Evolutionary conservation across 2,888 invertebrate species (phyloP), one percentile per base, ranked within the genome.

Genomic region (Lochmaea capreae): DNA sequence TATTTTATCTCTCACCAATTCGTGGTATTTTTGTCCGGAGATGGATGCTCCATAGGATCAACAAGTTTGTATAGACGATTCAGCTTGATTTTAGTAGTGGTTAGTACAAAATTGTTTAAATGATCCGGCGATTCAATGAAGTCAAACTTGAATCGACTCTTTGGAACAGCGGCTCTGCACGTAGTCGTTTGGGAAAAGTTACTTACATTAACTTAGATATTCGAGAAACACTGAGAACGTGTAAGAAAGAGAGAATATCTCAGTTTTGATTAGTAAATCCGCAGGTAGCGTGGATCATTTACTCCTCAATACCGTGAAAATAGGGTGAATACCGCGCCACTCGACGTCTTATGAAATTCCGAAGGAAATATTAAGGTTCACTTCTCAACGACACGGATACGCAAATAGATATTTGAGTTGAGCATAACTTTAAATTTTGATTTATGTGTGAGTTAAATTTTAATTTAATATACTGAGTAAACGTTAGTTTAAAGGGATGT

Each of bases 221-320:
- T 54, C 66, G 16, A 52, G 49, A 39, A 9, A 39, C 33, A 39
- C 33, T 3, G 39, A 49, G 14, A n/a, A 6, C 14, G 49, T n/a
- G 49, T 8, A n/a, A 39, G 33, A 39, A 39, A 39, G 33, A 54
- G 52, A 66, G 16, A 66, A 54, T 66, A 54, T 57, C 57, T 54
- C 11, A 54, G 54, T 16, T 54, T 33, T 66, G 66, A 66, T 39
- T 16, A 54, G 54, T 54, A 66, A 66, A 66, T 66, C 66, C 66
- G 49, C 66, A 66, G 66, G 57, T 66, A 66, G 52, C 42, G 39
- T 8, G 66, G 57, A 66, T 66, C 66, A 66, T 66, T 66, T 66
- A 54, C 54, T 66, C 16, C 54, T 54, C 18, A 54, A 54, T 33
- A 16, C 66, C 54, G 54, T 54, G 66, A 66, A 66, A 54, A 66